Evolutionary conservation across 2,888 invertebrate genomes (phyloP).

Genomic region (Opisthograptis luteolata): DNA sequence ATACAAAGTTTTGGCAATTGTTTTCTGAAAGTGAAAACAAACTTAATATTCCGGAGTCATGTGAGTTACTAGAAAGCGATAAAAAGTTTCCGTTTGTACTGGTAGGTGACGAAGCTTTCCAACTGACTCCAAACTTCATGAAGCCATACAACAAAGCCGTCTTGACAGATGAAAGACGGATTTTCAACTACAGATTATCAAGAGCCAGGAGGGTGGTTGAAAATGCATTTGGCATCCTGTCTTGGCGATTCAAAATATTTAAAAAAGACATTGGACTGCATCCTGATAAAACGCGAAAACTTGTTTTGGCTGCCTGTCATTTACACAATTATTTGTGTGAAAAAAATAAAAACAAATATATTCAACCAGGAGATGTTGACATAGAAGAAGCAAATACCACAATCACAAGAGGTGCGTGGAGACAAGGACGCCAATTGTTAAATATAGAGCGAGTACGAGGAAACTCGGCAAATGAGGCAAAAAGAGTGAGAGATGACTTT

Average conservation of each 20-base stretch:
- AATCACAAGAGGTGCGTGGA: constrained; percentile 19
- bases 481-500: constrained; percentile 31
- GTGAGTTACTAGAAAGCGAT: constrained; percentile 12
- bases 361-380: constrained; percentile 16
- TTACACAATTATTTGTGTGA: constrained; percentile 24
- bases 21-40: too few species aligned
- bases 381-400: constrained; percentile 16
- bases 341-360: constrained; percentile 18
- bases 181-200: constrained; percentile 30
- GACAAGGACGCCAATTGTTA: constrained; percentile 20
- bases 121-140: constrained; percentile 5
- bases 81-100: constrained; percentile 18
- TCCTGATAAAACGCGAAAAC: constrained; percentile 15
- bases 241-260: constrained; percentile 25
- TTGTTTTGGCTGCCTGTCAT: constrained; percentile 20
- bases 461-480: constrained; percentile 30
- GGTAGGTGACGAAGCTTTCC: constrained; percentile 32
- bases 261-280: constrained; percentile 12
- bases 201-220: constrained; percentile 26
- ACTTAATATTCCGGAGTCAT: constrained; percentile 8
- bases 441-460: constrained; percentile 28
- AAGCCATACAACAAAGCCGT: constrained; percentile 19
- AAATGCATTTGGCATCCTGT: constrained; percentile 27
- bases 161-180: constrained; percentile 11
- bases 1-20: constrained; percentile 7